These are phyloP conservation scores for Cardiocondyla obscurior DNA, from an alignment of 1,140 invertebrate species.

Conservation along the genomic window DNA sequence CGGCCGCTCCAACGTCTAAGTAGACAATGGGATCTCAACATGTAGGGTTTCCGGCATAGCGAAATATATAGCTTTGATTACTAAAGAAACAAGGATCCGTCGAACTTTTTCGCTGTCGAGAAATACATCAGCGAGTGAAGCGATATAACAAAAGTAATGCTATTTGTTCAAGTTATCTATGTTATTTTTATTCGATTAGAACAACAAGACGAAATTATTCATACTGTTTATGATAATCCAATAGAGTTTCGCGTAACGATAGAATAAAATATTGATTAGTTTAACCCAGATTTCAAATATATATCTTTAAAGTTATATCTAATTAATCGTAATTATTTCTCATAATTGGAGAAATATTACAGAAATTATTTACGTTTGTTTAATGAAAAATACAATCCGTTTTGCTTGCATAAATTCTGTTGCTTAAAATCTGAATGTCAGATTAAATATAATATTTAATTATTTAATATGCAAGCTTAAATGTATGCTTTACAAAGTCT, in stretches of 20 bases:
- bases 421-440: background rate
- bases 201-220: constrained; percentile 21
- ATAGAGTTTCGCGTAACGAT: background rate
- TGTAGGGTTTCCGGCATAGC: constrained; percentile 60
- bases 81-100: constrained; percentile 61
- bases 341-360: constrained; percentile 46
- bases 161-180: constrained; percentile 11
- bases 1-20: constrained; percentile 81
- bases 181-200: constrained; percentile 14
- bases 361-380: no score
- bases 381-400: no score
- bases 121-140: background rate
- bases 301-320: background rate
- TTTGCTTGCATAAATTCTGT: background rate
- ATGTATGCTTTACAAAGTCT: background rate
- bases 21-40: constrained; percentile 74
- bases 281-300: background rate
- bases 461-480: background rate
- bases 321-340: background rate
- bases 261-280: background rate
- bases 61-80: constrained; percentile 50
- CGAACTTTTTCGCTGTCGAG: constrained; percentile 59
- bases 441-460: background rate
- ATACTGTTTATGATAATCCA: constrained; percentile 17
- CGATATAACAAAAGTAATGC: constrained; percentile 4